Conservation (phyloP, 2,888 invertebrate species). For the Hemaris fuciformis region DNA sequence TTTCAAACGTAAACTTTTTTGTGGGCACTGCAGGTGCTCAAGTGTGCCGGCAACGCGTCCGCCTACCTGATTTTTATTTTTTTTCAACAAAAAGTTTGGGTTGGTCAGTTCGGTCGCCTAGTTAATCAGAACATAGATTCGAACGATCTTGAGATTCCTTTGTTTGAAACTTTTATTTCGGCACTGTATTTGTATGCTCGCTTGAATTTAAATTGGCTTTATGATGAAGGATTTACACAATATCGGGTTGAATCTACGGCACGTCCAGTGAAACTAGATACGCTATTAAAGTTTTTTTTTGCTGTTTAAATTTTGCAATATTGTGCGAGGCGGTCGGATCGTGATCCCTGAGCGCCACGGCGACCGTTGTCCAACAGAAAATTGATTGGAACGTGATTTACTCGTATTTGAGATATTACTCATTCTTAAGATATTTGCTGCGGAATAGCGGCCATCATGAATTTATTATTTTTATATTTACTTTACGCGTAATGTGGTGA, state of each 20-base stretch:
- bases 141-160: background rate
- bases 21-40: slow-evolving; percentile 4
- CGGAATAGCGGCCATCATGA: background rate
- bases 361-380: background rate
- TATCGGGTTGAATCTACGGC: background rate
- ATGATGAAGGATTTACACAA: background rate
- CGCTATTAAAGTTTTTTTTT: background rate
- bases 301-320: background rate
- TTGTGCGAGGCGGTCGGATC: background rate
- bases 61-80: slow-evolving; percentile 5
- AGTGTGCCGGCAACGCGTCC: background rate
- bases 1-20: slow-evolving; percentile 2
- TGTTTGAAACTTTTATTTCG: background rate
- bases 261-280: background rate
- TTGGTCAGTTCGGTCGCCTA: slow-evolving; percentile 2
- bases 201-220: background rate
- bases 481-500: background rate
- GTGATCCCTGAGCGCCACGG: background rate
- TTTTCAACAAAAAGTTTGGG: background rate
- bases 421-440: background rate
- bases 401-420: background rate
- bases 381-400: background rate
- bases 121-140: background rate
- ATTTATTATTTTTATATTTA: background rate
- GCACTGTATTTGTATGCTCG: background rate